These are phyloP conservation scores for Sylvilagus bachmani DNA, from an alignment of 2,113 vertebrate genomes.

Conservation along the genomic window DNA sequence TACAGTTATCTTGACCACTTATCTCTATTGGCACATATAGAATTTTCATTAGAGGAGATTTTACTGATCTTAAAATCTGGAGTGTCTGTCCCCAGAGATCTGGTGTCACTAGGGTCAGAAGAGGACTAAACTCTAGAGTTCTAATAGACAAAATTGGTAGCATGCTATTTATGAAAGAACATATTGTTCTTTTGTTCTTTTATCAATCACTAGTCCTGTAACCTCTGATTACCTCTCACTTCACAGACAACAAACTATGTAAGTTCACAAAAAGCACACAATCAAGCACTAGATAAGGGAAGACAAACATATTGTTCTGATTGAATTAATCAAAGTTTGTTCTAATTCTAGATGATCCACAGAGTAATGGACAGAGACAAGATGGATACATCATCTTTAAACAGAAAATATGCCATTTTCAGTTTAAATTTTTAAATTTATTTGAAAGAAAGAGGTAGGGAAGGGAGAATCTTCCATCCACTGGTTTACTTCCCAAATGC, in stretches of 20 bases:
- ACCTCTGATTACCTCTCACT: background rate
- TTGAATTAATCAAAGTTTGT: background rate
- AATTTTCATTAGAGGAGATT: background rate
- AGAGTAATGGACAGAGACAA: background rate
- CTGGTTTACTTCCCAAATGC: no score
- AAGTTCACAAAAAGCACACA: background rate
- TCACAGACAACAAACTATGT: background rate
- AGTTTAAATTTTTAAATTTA: background rate
- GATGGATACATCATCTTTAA: background rate
- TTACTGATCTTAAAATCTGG: background rate
- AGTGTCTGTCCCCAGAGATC: background rate
- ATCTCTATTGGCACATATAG: background rate
- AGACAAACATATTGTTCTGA: background rate
- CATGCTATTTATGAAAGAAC: background rate
- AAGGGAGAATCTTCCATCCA: no score
- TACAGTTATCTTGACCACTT: background rate
- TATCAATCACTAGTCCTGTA: background rate
- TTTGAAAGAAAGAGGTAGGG: no score
- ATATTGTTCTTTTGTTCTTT: background rate
- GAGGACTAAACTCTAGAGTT: background rate
- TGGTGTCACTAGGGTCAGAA: background rate
- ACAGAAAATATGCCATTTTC: background rate
- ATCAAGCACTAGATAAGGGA: background rate
- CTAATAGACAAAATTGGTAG: background rate
- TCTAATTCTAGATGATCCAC: conserved; percentile 1